Conservation (phyloP, 2,888 invertebrate species). For the Drosophila flavopinicola region DNA sequence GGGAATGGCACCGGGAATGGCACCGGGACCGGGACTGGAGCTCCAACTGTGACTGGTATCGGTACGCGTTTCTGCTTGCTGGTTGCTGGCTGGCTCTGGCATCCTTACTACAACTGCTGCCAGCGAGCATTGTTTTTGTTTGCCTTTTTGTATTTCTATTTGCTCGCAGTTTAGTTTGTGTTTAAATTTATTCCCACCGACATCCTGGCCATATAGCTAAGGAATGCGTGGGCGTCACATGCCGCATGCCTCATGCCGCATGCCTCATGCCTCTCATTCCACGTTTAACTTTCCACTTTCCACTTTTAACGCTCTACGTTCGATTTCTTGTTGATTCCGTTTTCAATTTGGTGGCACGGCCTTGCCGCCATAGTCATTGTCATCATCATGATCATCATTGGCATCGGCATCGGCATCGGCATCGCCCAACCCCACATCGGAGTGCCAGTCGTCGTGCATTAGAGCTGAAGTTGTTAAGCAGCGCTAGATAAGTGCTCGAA, state of each 20-base stretch:
- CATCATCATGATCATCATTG: slow-evolving; percentile 12
- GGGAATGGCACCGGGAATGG: slow-evolving; percentile 11
- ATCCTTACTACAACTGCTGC: slow-evolving; percentile 34
- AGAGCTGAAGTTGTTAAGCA: slow-evolving; percentile 81
- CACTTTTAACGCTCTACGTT: slow-evolving; percentile 36
- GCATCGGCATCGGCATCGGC: background rate
- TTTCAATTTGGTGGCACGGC: slow-evolving; percentile 71
- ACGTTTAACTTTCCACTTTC: slow-evolving; percentile 10
- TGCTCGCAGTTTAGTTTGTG: slow-evolving; percentile 79
- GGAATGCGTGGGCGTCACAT: slow-evolving; percentile 48
- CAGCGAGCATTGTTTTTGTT: slow-evolving; percentile 74
- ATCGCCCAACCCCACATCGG: slow-evolving; percentile 22
- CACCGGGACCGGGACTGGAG: slow-evolving; percentile 1
- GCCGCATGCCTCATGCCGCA: too few species aligned
- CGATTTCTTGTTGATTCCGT: slow-evolving; percentile 79
- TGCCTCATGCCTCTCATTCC: too few species aligned
- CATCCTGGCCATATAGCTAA: slow-evolving; percentile 44
- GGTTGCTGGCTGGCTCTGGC: slow-evolving; percentile 5
- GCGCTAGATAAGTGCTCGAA: slow-evolving; percentile 83
- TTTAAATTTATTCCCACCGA: slow-evolving; percentile 76
- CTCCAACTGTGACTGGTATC: slow-evolving; percentile 23
- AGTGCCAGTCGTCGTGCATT: slow-evolving; percentile 60
- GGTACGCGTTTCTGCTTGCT: slow-evolving; percentile 15
- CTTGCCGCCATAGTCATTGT: slow-evolving; percentile 46
- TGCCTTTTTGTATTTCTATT: slow-evolving; percentile 80